Evolutionary conservation across 2,113 vertebrate species (phyloP).

Genomic region (Emydura subglobosa): DNA sequence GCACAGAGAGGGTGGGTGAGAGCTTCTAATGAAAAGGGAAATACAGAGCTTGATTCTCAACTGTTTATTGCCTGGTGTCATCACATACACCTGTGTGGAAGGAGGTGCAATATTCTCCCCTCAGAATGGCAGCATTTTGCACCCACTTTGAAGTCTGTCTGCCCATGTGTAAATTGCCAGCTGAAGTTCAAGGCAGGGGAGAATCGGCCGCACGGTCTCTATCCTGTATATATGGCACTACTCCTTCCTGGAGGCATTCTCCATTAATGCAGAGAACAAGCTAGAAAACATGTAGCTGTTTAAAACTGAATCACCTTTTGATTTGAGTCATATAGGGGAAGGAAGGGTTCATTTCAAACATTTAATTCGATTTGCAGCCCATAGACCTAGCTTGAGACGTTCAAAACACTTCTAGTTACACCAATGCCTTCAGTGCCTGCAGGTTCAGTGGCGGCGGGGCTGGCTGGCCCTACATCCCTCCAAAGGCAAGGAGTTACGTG

Average conservation of each 20-base stretch:
- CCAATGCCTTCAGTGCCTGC: no score
- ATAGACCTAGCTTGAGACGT: no score
- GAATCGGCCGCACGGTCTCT: fast-evolving
- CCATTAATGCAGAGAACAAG: not conserved
- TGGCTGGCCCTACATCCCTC: no score
- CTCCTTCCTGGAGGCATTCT: fast-evolving
- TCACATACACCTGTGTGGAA: not conserved
- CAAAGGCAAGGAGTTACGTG: no score
- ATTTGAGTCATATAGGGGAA: not conserved
- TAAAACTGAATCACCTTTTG: not conserved
- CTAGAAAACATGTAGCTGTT: not conserved
- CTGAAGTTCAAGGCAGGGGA: not conserved
- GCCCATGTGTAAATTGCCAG: not conserved
- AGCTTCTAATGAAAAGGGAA: slow-evolving; percentile 40
- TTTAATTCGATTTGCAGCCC: not conserved
- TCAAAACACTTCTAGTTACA: no score
- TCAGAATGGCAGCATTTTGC: fast-evolving
- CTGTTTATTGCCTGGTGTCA: fast-evolving
- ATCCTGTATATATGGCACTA: not conserved
- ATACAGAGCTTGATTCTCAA: not conserved
- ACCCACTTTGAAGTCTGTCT: not conserved
- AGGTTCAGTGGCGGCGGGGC: no score
- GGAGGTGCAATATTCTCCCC: not conserved
- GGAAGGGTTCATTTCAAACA: not conserved
- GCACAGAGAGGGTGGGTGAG: slow-evolving; percentile 29